phyloP scores from a whole-genome alignment of 2,113 vertebrate genomes.

The Antechinus flavipes region DNA sequence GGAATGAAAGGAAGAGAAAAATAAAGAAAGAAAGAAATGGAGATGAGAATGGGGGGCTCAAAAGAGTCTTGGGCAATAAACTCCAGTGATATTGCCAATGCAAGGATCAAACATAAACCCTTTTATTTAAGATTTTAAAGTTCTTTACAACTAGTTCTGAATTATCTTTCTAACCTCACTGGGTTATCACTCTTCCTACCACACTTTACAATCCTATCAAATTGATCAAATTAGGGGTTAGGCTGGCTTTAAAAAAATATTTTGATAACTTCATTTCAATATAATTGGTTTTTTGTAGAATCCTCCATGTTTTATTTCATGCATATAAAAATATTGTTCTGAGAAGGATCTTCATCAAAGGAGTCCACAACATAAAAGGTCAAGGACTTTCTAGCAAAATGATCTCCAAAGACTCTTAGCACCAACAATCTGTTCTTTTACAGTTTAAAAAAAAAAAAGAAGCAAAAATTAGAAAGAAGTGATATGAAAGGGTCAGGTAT shows the following conservation, averaged over 20 bases:
- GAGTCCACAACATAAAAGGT: background rate
- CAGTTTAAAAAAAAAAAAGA: background rate
- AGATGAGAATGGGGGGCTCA: background rate
- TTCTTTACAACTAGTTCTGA: too few relatives aligned
- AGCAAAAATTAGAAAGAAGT: background rate
- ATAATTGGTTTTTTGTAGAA: background rate
- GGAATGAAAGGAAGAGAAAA: background rate
- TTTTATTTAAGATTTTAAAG: too few relatives aligned
- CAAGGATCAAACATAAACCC: too few relatives aligned
- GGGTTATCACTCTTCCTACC: too few relatives aligned
- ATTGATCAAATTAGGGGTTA: background rate
- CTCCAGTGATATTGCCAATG: too few relatives aligned
- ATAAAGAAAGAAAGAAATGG: background rate
- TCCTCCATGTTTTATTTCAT: background rate
- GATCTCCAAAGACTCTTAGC: background rate
- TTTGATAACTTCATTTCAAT: background rate
- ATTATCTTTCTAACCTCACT: too few relatives aligned
- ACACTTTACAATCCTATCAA: too few relatives aligned
- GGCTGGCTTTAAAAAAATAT: background rate
- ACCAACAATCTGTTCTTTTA: background rate
- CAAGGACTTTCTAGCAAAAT: background rate
- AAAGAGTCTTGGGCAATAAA: background rate
- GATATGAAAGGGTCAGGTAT: background rate
- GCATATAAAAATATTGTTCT: background rate
- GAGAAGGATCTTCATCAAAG: background rate